Evolutionary conservation across 2,797 vertebrate species (phyloP), one percentile per base, ranked within the genome.

Genomic region (Hybognathus amarus): DNA sequence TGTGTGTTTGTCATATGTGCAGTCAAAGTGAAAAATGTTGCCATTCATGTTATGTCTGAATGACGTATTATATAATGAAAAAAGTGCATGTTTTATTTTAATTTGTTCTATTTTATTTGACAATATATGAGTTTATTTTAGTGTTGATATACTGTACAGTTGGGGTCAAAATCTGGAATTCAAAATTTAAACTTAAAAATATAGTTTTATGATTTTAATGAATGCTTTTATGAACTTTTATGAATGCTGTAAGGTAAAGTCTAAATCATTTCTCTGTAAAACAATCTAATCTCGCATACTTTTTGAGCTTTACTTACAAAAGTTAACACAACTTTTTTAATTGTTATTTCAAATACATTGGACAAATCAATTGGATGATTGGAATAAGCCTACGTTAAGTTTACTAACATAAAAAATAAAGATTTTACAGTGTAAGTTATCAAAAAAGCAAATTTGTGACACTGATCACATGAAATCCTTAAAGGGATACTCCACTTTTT

Each of bases 11-110:
- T 74, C 73, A 66, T 30, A 6, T 61, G 50, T 69, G 24, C 15
- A 33, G 68, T 81, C 6, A 56, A 67, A 69, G 64, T 69, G 50
- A 76, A 56, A 77, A 78, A 78, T 50, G 30, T 38, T 50, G 76
- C 12, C 56, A 68, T 78, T 63, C 9, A 40, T 61, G 27, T 63
- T 24, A 61, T 70, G 27, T 69, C 52, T 27, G 66, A 78, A 50
- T 68, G 74, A 77, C 36, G 33, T 36, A 50, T 82, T 40, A 36
- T 76, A 47, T 22, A 30, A 40, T 63, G 27, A 24, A 63, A 63
- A 12, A 20, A 17, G 18, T 79, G 1, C 20, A 36, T 36, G 27
- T 50, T 73, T 73, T 64, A 77, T 45, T 24, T 33, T 24, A 38
- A 40, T 79, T 47, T 20, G 9, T 73, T 73, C 1, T 74, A 30